Evolutionary conservation across 2,797 vertebrate genomes (phyloP), one percentile per base, ranked within the genome.

Genomic region (Anabas testudineus): DNA sequence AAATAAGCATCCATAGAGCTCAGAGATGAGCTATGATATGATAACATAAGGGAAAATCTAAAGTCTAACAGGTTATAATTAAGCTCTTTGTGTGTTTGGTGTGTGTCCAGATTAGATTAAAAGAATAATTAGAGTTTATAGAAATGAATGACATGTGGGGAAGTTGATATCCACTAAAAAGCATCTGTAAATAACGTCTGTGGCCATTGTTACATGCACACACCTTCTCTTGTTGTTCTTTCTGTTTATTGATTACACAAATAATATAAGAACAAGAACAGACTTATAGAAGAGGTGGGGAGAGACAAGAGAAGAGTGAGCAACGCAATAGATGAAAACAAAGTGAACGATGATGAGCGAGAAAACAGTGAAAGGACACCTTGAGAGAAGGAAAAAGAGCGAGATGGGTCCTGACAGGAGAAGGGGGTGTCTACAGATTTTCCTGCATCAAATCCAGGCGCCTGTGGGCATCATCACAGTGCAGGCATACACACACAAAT

Each of bases 401-500:
- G 83, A 81, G 81, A 89, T 88, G 88, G 85, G 82, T 80, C 86
- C 87, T 83, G 88, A 91, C 87, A 91, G 83, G 67, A 85, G 85
- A 85, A 70, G 39, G 68, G 77, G 76, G 81, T 81, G 90, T 90
- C 88, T 89, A 48, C 72, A 80, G 83, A 90, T 88, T 76, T 86
- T 87, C 89, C 89, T 86, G 83, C 84, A 72, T 88, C 87, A 88
- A 82, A 88, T 78, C 71, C 68, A 75, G 72, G 66, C 19, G 87
- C 89, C 92, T 83, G 84, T 45, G 67, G 90, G 86, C 91, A 89
- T 90, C 87, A 79, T 87, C 86, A 76, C 71, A 66, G 52, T 15
- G 77, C 72, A 59, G 10, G 39, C 75, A 42, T 15, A 71, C 58
- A 74, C 69, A 78, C 74, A 74, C 58, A 58, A 76, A 81, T 54